phyloP scores from a whole-genome alignment of 2,113 vertebrate species.

The Leucosticte australis region DNA sequence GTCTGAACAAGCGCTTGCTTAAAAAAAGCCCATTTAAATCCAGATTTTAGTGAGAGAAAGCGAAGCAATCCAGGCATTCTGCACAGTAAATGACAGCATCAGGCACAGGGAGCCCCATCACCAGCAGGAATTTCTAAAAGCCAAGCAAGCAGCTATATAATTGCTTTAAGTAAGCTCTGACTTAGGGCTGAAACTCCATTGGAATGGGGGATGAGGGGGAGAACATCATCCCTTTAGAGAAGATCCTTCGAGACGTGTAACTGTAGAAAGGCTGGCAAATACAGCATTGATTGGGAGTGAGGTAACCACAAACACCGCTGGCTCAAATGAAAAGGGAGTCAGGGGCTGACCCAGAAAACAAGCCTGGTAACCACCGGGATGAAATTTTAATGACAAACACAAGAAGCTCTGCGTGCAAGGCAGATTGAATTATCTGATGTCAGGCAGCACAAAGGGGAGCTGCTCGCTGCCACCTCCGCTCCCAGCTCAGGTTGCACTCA shows the following conservation, averaged over 20 bases:
- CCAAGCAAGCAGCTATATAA: neutral
- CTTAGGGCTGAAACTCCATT: slow-evolving; percentile 13
- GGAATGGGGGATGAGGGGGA: neutral
- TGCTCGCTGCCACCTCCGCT: slow-evolving; percentile 50
- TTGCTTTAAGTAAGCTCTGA: slow-evolving; percentile 35
- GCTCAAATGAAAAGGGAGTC: slow-evolving; percentile 85
- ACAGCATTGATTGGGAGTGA: slow-evolving; percentile 82
- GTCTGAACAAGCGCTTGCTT: neutral
- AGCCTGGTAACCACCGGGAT: slow-evolving; percentile 79
- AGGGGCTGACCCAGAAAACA: slow-evolving; percentile 84
- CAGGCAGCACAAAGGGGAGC: slow-evolving; percentile 64
- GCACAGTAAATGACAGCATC: neutral
- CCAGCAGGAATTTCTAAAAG: neutral
- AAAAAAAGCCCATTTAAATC: neutral
- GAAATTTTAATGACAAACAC: slow-evolving; percentile 83
- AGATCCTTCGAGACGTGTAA: slow-evolving; percentile 67
- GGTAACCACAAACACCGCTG: slow-evolving; percentile 81
- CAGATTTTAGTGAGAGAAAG: neutral
- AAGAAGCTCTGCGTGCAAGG: slow-evolving; percentile 68
- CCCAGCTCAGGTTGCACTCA: slow-evolving; percentile 65
- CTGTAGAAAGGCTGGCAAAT: slow-evolving; percentile 70
- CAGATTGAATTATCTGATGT: slow-evolving; percentile 67
- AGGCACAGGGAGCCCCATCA: neutral
- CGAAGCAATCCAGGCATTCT: neutral
- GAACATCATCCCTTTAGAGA: slow-evolving; percentile 63